Percentiles rank a stretch among this genome's conserved stretches.
Conservation (phyloP, 1,140 invertebrate genomes). For the Delia radicum region DNA sequence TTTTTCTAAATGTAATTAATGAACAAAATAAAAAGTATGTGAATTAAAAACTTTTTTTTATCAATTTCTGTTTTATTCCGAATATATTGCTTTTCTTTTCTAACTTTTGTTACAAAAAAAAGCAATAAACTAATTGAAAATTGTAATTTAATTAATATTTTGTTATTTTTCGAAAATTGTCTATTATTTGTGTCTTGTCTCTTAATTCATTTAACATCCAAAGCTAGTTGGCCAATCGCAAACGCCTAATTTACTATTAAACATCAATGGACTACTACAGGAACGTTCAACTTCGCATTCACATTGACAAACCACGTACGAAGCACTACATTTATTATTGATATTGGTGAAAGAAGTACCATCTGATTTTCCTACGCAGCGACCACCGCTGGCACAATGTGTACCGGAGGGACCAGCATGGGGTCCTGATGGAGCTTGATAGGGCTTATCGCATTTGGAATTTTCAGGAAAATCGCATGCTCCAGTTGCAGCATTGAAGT, state of each 20-base stretch:
- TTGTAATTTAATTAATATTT: no score
- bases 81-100: no score
- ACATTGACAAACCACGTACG: slow-evolving; percentile 26
- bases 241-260: slow-evolving; percentile 34
- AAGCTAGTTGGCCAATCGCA: slow-evolving; percentile 27
- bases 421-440: slow-evolving; percentile 12
- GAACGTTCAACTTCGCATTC: slow-evolving; percentile 25
- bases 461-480: slow-evolving; percentile 22
- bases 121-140: no score
- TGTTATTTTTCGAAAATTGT: no score
- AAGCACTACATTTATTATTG: background rate
- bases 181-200: no score
- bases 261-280: slow-evolving; percentile 37
- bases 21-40: no score
- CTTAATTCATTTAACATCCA: background rate
- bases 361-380: slow-evolving; percentile 18
- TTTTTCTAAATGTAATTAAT: no score
- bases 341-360: slow-evolving; percentile 17
- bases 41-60: no score
- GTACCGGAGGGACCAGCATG: slow-evolving; percentile 26
- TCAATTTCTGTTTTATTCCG: no score
- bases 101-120: no score
- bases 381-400: slow-evolving; percentile 1
- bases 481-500: background rate
- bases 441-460: slow-evolving; percentile 2